Base-by-base conservation (phyloP, 1,140 invertebrate species). In the Stenopsyche tienmushanensis region DNA sequence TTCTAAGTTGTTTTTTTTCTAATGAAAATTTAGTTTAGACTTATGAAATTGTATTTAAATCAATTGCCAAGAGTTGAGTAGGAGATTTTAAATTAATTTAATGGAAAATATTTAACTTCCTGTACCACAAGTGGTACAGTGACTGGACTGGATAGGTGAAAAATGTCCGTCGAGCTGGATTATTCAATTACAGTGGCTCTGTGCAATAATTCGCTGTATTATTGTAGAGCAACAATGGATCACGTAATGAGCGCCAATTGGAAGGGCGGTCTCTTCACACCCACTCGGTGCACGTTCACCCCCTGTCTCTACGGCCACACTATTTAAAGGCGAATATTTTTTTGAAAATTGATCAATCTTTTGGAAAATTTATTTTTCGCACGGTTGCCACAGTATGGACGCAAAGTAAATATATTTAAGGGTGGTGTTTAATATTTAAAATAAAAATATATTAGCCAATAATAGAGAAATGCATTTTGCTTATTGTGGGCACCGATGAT, bases 151-250 rank as follows among this genome's bases (percentile, higher is more conserved):
- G 3, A 13, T 47, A 47, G 10, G 44, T 47, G 44, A 47, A 47
- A n/a, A 34, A 34, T 34, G 29, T 5, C 29, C 5, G 29, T 34
- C 29, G n/a, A n/a, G n/a, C n/a, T n/a, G 47, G 20, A 60, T 23
- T n/a, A 60, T 60, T 23, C 25, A 60, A 60, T 60, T 60, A 47
- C 24, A 47, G 57, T 47, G 42, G 17, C 23, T 47, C 17, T 23
- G 57, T 60, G 21, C 15, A 45, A 60, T 60, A 60, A 60, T 60
- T 60, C 42, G 23, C 42, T 45, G 57, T 60, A 60, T 60, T 60
- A 60, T 60, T 60, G 57, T 60, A 29, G 20, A 18, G 2, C 42
- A 60, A 60, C 57, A 60, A 60, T 60, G 57, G 57, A 60, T 47
- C 42, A 39, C 57, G 42, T 60, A 60, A 60, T 60, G 57, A 60